Conservation (phyloP, 2,113 vertebrate species). For the Onychorhynchus coronatus region DNA sequence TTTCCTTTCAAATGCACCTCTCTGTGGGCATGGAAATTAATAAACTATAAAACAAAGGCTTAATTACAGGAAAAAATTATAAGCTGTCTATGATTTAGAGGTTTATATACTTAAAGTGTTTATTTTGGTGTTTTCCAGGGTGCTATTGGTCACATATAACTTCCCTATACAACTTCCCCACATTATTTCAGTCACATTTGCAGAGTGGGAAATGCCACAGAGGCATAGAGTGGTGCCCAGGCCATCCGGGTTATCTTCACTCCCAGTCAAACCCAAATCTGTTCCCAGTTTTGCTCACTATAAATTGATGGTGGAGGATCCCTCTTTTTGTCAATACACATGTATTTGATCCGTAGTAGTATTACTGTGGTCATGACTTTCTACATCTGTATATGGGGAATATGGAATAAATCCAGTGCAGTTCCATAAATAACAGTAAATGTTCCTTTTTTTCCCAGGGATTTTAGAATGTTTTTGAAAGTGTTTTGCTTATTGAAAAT, state of each 20-base stretch:
- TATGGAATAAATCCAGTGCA: neutral
- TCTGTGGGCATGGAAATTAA: neutral
- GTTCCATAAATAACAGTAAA: neutral
- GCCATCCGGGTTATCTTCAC: neutral
- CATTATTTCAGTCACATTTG: neutral
- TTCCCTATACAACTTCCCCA: too few species aligned
- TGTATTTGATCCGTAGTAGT: neutral
- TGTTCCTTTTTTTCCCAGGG: neutral
- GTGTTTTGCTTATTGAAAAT: neutral
- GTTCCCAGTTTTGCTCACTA: neutral
- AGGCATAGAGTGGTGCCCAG: neutral
- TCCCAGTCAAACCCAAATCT: neutral
- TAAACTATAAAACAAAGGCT: neutral
- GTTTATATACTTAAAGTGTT: neutral
- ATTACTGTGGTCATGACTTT: neutral
- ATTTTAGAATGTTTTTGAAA: neutral
- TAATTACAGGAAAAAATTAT: neutral
- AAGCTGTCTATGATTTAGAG: neutral
- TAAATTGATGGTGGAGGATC: neutral
- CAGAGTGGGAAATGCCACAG: neutral
- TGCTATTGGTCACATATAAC: neutral
- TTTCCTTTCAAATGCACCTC: neutral
- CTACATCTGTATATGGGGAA: neutral
- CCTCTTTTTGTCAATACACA: neutral
- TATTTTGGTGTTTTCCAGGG: neutral